Percentiles rank a stretch among this genome's conserved stretches.
These are phyloP conservation scores for Adela reaumurella DNA, from an alignment of 2,888 invertebrate genomes.

Conservation along the genomic window DNA sequence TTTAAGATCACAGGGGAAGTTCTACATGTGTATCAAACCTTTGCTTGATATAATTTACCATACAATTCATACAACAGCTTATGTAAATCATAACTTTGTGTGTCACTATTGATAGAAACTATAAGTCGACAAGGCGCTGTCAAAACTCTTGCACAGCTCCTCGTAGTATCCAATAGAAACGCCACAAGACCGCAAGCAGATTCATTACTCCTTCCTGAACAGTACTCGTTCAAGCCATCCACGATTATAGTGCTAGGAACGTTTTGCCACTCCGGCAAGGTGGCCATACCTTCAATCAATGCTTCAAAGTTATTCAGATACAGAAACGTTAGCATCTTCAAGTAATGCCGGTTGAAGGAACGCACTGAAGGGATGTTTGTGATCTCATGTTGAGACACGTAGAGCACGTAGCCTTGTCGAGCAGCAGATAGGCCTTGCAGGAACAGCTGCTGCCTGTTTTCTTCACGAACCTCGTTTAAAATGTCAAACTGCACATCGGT, in stretches of 20 bases:
- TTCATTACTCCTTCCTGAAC: conserved; percentile 23
- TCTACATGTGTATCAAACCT: no score
- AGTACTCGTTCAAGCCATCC: conserved; percentile 33
- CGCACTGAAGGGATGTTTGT: conserved; percentile 38
- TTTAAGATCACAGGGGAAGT: no score
- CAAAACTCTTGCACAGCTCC: conserved; percentile 23
- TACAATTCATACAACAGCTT: conserved; percentile 27
- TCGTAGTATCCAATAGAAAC: conserved; percentile 27
- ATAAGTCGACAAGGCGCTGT: conserved; percentile 21
- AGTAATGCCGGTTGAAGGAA: conserved; percentile 29
- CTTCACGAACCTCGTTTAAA: not conserved
- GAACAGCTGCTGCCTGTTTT: conserved; percentile 23
- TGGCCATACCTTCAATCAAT: conserved; percentile 31
- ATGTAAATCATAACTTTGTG: conserved; percentile 27
- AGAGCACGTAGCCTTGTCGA: conserved; percentile 36
- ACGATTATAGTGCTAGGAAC: conserved; percentile 36
- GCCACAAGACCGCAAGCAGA: conserved; percentile 34
- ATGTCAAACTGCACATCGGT: not conserved
- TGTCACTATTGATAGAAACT: conserved; percentile 24
- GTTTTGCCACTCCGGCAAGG: conserved; percentile 35
- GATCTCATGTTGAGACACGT: conserved; percentile 33
- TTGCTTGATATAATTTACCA: no score
- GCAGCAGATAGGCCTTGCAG: conserved; percentile 29
- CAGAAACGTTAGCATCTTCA: conserved; percentile 45
- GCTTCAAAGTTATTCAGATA: conserved; percentile 30